phyloP scores from a whole-genome alignment of 2,888 invertebrate species.

The Hartigia nigra region DNA sequence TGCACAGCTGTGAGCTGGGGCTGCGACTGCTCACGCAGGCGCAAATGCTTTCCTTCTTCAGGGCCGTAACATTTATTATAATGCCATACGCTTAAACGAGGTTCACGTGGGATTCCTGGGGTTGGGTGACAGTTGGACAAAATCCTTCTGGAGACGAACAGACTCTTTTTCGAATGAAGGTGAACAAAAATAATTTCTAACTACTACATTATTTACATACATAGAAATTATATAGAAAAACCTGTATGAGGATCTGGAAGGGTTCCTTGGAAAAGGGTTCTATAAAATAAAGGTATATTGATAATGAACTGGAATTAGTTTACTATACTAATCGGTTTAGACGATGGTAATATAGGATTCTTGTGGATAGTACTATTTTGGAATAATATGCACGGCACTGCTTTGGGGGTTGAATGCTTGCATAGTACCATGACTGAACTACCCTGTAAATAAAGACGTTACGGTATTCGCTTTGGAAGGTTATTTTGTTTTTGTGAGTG shows the following conservation, averaged over 20 bases:
- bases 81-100: not conserved
- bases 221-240: not conserved
- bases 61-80: constrained; percentile 16
- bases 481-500: not conserved
- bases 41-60: constrained; percentile 25
- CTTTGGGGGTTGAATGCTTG: not conserved
- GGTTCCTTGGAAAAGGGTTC: not conserved
- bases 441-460: not conserved
- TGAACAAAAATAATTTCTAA: not conserved
- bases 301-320: not conserved
- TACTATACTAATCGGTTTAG: not conserved
- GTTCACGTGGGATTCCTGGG: not conserved
- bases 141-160: not conserved
- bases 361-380: not conserved
- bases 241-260: not conserved
- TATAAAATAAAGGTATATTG: not conserved
- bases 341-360: not conserved
- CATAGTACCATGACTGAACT: not conserved
- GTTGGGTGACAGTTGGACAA: not conserved
- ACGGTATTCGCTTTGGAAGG: not conserved
- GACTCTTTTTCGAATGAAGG: not conserved
- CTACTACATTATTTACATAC: not conserved
- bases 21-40: constrained; percentile 24
- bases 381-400: not conserved
- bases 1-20: constrained; percentile 34